phyloP scores from a whole-genome alignment of 1,140 invertebrate genomes.

The Yoshiicerus persimilis region DNA sequence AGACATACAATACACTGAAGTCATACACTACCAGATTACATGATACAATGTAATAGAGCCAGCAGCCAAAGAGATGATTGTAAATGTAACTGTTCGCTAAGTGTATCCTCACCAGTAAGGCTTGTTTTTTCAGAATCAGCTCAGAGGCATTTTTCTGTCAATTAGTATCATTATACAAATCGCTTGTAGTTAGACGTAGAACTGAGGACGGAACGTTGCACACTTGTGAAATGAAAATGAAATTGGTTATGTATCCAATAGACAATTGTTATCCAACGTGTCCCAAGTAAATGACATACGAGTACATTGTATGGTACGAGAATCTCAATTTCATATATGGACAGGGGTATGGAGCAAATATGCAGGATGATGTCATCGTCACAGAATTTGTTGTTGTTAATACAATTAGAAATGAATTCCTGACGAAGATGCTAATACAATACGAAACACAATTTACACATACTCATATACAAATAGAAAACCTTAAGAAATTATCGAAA shows the following conservation, averaged over 20 bases:
- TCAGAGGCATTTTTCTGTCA: neutral
- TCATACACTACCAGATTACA: neutral
- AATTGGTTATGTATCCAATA: neutral
- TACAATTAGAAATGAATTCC: neutral
- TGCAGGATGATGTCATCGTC: neutral
- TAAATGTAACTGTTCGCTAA: neutral
- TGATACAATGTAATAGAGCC: neutral
- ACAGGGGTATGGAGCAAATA: neutral
- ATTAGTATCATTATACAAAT: neutral
- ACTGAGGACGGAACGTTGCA: neutral
- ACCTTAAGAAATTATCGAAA: too few relatives aligned
- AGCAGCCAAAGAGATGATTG: neutral
- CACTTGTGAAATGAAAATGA: neutral
- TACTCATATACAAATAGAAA: too few relatives aligned
- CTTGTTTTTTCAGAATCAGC: neutral
- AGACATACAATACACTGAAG: too few relatives aligned
- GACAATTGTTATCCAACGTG: neutral
- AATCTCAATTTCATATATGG: neutral
- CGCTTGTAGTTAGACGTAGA: neutral
- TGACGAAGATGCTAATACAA: neutral
- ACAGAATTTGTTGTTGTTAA: neutral
- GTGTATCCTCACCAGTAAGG: neutral
- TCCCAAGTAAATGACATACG: neutral
- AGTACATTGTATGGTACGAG: neutral
- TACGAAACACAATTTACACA: too few relatives aligned